Percentiles rank a stretch among this genome's conserved stretches.
These are phyloP conservation scores for Plusia festucae DNA, from an alignment of 2,888 invertebrate genomes.

Conservation along the genomic window DNA sequence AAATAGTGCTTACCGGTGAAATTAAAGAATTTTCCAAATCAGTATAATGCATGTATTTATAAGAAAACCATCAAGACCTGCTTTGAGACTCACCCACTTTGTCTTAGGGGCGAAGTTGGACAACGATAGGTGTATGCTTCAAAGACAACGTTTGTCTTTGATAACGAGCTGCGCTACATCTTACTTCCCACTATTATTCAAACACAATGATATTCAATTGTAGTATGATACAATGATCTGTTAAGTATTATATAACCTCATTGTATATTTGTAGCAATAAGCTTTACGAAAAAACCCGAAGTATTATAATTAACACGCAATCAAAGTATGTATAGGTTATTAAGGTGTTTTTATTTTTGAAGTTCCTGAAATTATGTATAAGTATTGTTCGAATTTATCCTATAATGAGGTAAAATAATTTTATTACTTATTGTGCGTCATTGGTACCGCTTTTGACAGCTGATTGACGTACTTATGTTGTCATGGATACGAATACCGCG, in stretches of 20 bases:
- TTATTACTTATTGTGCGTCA: neutral
- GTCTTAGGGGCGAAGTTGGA: neutral
- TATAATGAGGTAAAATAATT: neutral
- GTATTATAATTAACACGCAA: neutral
- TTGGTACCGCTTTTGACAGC: neutral
- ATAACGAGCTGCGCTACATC: neutral
- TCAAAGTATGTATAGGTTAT: neutral
- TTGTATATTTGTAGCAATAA: neutral
- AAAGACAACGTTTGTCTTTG: neutral
- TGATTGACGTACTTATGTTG: conserved; percentile 36
- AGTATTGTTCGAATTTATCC: neutral
- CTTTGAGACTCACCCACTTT: neutral
- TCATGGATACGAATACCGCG: conserved; percentile 7
- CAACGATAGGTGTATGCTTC: neutral
- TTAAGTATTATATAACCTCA: no score
- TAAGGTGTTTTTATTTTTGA: neutral
- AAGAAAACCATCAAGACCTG: no score
- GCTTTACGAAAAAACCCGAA: neutral
- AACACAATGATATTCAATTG: neutral
- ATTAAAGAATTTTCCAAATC: no score
- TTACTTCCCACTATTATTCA: neutral
- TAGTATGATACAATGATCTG: neutral
- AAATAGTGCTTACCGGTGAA: no score
- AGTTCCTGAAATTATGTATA: conserved; percentile 25
- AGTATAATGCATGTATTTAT: no score